A percentile compares a stretch with the other conserved stretches of the same genome.
Conservation (phyloP, 2,888 invertebrate genomes). For the Nomada fabriciana region DNA sequence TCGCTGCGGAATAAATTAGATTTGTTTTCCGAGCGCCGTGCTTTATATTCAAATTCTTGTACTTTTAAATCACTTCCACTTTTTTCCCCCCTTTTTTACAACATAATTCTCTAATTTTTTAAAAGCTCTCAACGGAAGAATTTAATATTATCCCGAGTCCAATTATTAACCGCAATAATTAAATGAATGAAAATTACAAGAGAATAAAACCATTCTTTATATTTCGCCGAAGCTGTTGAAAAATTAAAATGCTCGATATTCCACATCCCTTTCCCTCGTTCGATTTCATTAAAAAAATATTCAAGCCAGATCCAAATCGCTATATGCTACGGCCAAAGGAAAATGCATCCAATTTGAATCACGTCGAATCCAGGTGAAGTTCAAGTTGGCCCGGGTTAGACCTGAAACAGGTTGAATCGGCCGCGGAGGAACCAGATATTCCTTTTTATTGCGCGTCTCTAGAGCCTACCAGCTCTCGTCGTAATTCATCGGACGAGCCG, state of each 20-base stretch:
- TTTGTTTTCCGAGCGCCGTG: no score
- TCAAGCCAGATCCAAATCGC: neutral
- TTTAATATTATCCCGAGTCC: neutral
- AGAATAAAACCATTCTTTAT: no score
- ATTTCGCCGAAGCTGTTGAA: no score
- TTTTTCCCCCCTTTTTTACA: neutral
- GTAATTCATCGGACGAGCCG: constrained; percentile 27
- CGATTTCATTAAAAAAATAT: neutral
- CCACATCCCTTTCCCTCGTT: no score
- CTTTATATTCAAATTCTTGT: no score
- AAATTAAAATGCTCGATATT: no score
- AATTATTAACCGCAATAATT: no score
- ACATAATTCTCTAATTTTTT: no score
- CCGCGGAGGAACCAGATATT: constrained; percentile 7
- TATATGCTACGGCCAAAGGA: no score
- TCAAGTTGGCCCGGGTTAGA: no score
- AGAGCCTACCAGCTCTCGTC: neutral
- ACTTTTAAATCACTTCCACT: neutral
- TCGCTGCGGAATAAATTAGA: neutral
- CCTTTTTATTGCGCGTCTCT: constrained; percentile 19
- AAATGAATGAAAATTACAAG: no score
- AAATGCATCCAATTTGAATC: neutral
- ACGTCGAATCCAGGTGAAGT: neutral
- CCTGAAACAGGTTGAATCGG: constrained; percentile 3
- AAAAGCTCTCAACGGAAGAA: no score